Base-by-base conservation (phyloP, 2,113 vertebrate genomes). In the Hypocryptadius cinnamomeus region DNA sequence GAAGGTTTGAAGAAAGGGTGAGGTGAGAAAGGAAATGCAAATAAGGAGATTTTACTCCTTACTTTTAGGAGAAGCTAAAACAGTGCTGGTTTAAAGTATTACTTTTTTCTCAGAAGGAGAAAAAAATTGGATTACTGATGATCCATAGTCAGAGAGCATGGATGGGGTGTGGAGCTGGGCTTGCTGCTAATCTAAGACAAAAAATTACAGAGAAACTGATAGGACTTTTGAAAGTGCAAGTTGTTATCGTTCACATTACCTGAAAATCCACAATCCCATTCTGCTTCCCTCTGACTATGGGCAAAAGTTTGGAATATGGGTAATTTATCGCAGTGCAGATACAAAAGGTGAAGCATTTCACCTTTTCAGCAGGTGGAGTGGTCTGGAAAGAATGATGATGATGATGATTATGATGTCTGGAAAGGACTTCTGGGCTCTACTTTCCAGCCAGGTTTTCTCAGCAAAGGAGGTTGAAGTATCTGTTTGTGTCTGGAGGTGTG, bases 1-100 rank as follows among this genome's bases (percentile, higher is more conserved):
- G 89, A 96, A 96, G 87, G 87, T 96, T 84, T 91, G 87, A 92
- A 93, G 76, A 91, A 94, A 94, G 85, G 64, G n/a, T 73, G 90
- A 94, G 71, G 87, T 88, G 87, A 94, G 91, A 92, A 87, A 71
- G 79, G 84, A 92, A 91, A 80, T 69, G 61, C 95, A 95, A 70
- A 78, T 80, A 87, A 82, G 70, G 70, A 94, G 25, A 56, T 77
- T 66, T 87, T 92, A 47, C 48, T 44, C 44, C 44, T 44, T 44
- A 44, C 44, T 44, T 44, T 44, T 44, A 44, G 18, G 44, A 44
- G 44, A 85, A 66, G 76, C 74, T 71, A 13, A 92, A 94, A 18
- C 1, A 0, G 15, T 66, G 31, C 47, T 73, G 81, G 22, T 90
- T 92, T 56, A 60, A 87, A 78, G 78, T 33, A 86, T 6, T 88